Evolutionary conservation across 2,113 vertebrate genomes (phyloP), one percentile per base, ranked within the genome.

Genomic region (Galbula dea): DNA sequence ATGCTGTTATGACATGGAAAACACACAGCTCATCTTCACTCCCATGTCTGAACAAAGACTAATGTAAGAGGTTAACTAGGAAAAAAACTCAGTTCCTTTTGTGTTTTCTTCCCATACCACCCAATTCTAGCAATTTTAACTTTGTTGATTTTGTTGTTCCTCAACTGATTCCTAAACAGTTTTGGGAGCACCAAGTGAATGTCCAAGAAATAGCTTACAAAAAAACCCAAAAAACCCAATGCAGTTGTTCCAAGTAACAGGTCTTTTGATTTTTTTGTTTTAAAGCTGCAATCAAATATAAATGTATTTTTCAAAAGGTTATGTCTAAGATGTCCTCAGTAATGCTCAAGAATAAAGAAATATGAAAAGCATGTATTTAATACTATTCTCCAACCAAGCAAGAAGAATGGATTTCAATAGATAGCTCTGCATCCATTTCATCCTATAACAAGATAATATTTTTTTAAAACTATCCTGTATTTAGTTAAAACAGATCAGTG

Each of bases 1-100:
- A 13, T 0, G 1, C 15, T 34, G 34, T 36, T 19, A 3, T 1
- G 20, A 26, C 78, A 72, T 0, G 12, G 74, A 63, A 69, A 68
- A 79, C 23, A 52, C 2, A 4, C 2, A 13, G 71, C 45, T 68
- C 52, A 68, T 88, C 39, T 65, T 43, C 66, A 59, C 26, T 12
- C 8, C 69, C 29, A 6, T 0, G 32, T 6, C 34, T 54, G 62
- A 78, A 41, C 26, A 14, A 21, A 63, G 63, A 29, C 48, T 39
- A 85, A 63, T 6, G 1, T 30, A 73, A 89, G 12, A 86, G 20
- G 7, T 48, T 58, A 78, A 52, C 27, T 37, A 7, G 7, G 32
- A 34, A n/a, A n/a, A 37, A 36, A 41, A 27, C 16, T 36, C 45
- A 14, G 36, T 46, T 55, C 12, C 0, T 16, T 29, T 5, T 30